Evolutionary conservation across 2,113 vertebrate species (phyloP), one percentile per base, ranked within the genome.

Genomic region (Ammodytes dubius): DNA sequence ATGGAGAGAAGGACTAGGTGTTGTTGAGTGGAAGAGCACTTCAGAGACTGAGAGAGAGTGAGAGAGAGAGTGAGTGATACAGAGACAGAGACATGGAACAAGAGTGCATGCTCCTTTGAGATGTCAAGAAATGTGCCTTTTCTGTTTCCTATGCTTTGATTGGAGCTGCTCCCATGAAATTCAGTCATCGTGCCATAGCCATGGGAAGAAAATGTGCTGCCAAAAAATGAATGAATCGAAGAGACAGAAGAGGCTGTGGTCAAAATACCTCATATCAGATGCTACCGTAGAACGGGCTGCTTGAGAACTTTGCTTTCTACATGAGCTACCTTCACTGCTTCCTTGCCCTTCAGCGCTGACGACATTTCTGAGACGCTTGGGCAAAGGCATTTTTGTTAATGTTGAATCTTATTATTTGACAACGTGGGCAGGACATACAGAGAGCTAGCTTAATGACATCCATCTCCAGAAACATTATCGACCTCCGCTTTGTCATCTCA

Each of bases 1-100:
- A 98, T 79, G 88, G 88, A 12, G 96, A 96, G 93, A 94, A 92
- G 74, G 95, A 96, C 82, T 90, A 91, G 0, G 84, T 92, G 88
- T 87, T 92, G 88, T 87, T 94, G 85, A 81, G 74, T 93, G 93
- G 94, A 93, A 94, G 90, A 92, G 95, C 93, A 87, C 92, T 94
- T 93, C 73, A 91, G 80, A 89, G 74, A 74, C 11, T 39, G 54
- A 72, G 43, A 73, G 82, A 53, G 54, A 72, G 43, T 70, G 82
- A 53, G 37, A 71, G 47, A 78, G 9, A 15, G 43, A 70, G 74
- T 69, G 71, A 83, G 13, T 53, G 47, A 79, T 46, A 27, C 27
- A 71, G 68, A 71, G 78, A 77, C 66, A 70, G 68, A 77, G 27
- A 79, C 57, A 72, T 54, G 65, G 72, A 77, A 35, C 57, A 71